Base-by-base conservation (phyloP, 2,888 invertebrate genomes). In the Diarsia dahlii region DNA sequence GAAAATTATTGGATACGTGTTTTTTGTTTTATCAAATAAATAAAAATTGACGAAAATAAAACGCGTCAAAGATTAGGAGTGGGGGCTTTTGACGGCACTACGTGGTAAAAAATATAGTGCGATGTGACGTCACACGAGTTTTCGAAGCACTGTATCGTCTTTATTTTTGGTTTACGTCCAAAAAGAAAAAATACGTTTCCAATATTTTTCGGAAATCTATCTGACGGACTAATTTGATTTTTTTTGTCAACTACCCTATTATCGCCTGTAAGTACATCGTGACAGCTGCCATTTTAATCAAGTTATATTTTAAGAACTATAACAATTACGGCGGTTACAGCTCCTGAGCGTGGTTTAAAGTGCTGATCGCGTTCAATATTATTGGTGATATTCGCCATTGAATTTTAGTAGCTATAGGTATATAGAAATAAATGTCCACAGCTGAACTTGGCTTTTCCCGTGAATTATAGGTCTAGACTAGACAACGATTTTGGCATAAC, bases 401-500 rank as follows among this genome's bases (percentile, higher is more conserved):
- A 50, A 50, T 39, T 15, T 46, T 63, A 23, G 18, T 23, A 28
- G 58, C 13, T 15, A 39, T 15, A 58, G 15, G 46, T 18, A 23
- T 23, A 12, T 6, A 67, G 2, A 34, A 46, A n/a, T 18, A 45
- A 64, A 50, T 74, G 12, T 12, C 15, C n/a, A 8, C n/a, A 10
- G 10, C 28, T 56, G 70, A 77, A 54, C 18, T 63, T 28, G 70
- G 62, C 12, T 39, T 69, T 48, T 34, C 13, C 39, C 28, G 39
- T 39, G 23, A 68, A 67, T 68, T 2, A 46, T 75, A 58, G 45
- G 58, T 20, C 50, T 67, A 23, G 63, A 39, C 50, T 67, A 23
- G 63, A 39, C 45, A 54, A 56, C 13, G 23, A 48, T 70, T n/a
- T 71, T 76, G 76, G 62, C 54, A 50, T 9, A 9, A 12, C 13